Evolutionary conservation across 2,113 vertebrate genomes (phyloP), one percentile per base, ranked within the genome.

Genomic region (Cariama cristata): DNA sequence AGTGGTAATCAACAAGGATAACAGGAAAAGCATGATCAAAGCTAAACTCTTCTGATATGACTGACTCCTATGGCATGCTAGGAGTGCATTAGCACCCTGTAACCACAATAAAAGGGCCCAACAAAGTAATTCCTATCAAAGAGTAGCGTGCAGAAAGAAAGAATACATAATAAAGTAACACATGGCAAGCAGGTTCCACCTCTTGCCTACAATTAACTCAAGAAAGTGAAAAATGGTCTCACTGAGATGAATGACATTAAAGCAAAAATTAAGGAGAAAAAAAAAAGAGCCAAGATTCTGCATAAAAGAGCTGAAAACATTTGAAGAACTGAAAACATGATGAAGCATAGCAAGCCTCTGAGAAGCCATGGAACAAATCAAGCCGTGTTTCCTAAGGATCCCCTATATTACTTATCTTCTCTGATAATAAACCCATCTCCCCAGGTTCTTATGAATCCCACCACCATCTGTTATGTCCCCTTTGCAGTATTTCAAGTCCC

Each of bases 1-100:
- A 88, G 69, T 86, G 44, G 60, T 92, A 96, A 97, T 96, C 76
- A 97, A 91, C 69, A 93, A 60, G 72, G 91, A 88, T 93, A 96
- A 96, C 91, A 96, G 60, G n/a, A 93, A 94, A 95, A 92, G 28
- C 47, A 64, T 71, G 84, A 94, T 93, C 88, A 96, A 87, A 96
- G 91, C 82, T 81, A 95, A 92, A 82, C 88, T 77, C 49, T 90
- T 86, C 88, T 92, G 75, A 69, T 95, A 77, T 71, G 92, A 75
- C 67, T 96, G 40, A 60, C 91, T 92, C 89, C 59, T 86, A 60
- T 92, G 91, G 96, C 84, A 92, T 63, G 44, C 55, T 58, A 95
- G 85, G 93, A 97, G 63, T 91, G 93, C 69, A 94, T 94, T 96
- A 97, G 83, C 82, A 79, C 95, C 44, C 85, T 93, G 59, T 86